Base-by-base conservation (phyloP, 2,888 invertebrate genomes). In the Lacanobia oleracea region DNA sequence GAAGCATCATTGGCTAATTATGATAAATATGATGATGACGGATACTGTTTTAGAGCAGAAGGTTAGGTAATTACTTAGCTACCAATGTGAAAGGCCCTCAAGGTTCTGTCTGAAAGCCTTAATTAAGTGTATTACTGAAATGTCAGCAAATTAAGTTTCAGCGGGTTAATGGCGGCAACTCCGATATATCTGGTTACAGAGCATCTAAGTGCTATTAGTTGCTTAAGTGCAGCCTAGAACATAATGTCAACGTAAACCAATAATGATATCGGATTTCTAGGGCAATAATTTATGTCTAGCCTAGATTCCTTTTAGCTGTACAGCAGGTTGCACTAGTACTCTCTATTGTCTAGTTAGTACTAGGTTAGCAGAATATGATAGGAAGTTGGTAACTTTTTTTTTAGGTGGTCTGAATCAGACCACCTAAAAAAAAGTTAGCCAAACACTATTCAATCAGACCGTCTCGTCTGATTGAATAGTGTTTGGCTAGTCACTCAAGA, bases 131-230 rank as follows among this genome's bases (percentile, higher is more conserved):
- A 76, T 69, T 57, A 64, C 56, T 50, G 56, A 67, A 77, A 77
- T 57, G 33, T 63, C 63, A 65, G 62, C 33, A 73, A 82, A 78
- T 73, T 57, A 56, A 69, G 62, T 67, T 75, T 14, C 61, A 67
- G 53, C n/a, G 33, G 56, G 59, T 68, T 83, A 81, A 81, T 70
- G 68, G 72, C 45, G 69, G 50, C 33, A 48, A 21, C 71, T 59
- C 51, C 21, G 51, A 65, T 81, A 83, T 84, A 83, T 84, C 71
- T 67, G 60, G 71, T 84, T 75, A 75, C 82, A 59, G 51, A 67
- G 75, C 62, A 73, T 71, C 71, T 81, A 78, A 78, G 75, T 78
- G 70, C 82, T 68, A 78, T 78, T 84, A 84, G 78, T 59, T 33
- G 64, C 65, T 67, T 53, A 68, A 82, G 83, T 78, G 83, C 74